phyloP scores from a whole-genome alignment of 2,888 invertebrate species.

The Laspeyria flexula region DNA sequence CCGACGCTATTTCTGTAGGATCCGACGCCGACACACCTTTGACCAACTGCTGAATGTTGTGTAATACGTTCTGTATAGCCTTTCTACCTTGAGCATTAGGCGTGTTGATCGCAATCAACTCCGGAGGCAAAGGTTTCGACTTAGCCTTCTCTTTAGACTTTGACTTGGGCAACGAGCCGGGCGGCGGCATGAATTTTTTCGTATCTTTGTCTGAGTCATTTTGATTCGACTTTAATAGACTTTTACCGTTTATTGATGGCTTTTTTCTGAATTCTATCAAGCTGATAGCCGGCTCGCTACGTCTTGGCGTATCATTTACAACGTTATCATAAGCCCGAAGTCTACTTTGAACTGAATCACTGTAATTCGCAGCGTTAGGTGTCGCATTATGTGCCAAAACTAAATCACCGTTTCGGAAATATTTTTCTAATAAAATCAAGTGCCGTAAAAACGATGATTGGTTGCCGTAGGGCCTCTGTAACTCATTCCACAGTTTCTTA shows the following conservation, averaged over 20 bases:
- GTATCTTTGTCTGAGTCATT: conserved; percentile 61
- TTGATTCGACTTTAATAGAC: conserved; percentile 75
- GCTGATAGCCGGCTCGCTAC: conserved; percentile 66
- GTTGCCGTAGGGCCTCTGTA: conserved; percentile 95
- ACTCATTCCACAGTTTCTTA: conserved; percentile 91
- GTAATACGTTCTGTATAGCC: conserved; percentile 79
- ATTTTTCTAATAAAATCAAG: conserved; percentile 92
- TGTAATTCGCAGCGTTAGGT: conserved; percentile 91
- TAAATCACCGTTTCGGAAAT: conserved; percentile 92
- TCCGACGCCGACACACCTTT: conserved; percentile 79
- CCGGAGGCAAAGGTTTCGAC: conserved; percentile 81
- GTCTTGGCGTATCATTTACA: conserved; percentile 60
- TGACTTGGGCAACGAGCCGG: conserved; percentile 58
- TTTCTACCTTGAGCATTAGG: conserved; percentile 76
- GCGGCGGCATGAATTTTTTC: conserved; percentile 72
- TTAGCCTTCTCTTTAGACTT: conserved; percentile 65
- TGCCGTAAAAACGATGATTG: conserved; percentile 94
- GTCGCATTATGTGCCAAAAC: conserved; percentile 90
- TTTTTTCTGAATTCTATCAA: conserved; percentile 79
- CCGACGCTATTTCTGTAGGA: conserved; percentile 75
- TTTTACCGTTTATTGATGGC: conserved; percentile 75
- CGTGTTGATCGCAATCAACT: conserved; percentile 86
- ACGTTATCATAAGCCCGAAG: conserved; percentile 91
- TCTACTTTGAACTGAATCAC: conserved; percentile 92
- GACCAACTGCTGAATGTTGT: conserved; percentile 80